Evolutionary conservation across 2,888 invertebrate species (phyloP).

Genomic region (Ophonus ardosiacus): DNA sequence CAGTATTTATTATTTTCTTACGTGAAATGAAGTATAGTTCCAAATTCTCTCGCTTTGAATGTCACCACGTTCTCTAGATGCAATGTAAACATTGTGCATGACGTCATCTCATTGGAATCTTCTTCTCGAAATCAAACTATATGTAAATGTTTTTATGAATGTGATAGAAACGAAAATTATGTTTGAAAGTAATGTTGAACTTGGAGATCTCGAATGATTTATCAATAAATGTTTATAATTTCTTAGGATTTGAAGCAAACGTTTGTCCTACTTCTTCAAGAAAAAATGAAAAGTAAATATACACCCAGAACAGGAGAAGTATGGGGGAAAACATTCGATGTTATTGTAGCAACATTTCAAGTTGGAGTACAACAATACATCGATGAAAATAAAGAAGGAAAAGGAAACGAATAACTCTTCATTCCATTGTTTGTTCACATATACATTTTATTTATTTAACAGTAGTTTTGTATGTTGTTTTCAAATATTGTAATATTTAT

Average conservation of each 20-base stretch:
- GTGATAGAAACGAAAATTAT: no score
- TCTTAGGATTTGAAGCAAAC: conserved; percentile 75
- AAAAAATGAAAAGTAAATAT: conserved; percentile 74
- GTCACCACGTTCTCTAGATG: no score
- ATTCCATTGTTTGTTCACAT: not conserved
- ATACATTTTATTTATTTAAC: conserved; percentile 10
- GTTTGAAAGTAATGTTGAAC: no score
- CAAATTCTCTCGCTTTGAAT: no score
- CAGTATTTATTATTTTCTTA: no score
- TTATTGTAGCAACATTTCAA: conserved; percentile 62
- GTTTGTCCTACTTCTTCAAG: conserved; percentile 73
- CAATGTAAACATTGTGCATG: no score
- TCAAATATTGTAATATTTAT: not conserved
- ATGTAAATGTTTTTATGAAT: no score
- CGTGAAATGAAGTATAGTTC: no score
- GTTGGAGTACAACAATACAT: conserved; percentile 28
- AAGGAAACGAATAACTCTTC: not conserved
- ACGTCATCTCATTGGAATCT: no score
- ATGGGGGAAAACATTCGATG: conserved; percentile 75
- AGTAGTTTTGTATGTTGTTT: no score
- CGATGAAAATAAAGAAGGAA: conserved; percentile 24
- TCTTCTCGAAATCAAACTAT: no score
- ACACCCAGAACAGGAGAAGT: conserved; percentile 74
- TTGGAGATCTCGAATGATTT: no score
- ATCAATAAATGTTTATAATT: not conserved